Evolutionary conservation across 2,888 invertebrate genomes (phyloP).

Genomic region (Hirtodrosophila trivittata): DNA sequence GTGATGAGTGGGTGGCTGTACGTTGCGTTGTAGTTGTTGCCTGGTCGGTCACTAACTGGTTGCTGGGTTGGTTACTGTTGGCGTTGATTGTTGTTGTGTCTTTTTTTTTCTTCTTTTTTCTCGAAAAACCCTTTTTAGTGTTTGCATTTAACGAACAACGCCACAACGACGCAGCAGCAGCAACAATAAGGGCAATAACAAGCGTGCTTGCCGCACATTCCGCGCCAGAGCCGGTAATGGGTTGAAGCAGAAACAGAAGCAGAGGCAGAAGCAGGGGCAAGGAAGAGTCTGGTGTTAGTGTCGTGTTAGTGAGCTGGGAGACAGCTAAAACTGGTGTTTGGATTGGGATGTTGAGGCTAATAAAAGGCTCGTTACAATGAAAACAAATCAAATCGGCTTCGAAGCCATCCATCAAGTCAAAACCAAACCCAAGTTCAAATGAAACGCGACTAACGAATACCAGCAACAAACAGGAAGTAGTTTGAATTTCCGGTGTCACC

Average conservation of each 20-base stretch:
- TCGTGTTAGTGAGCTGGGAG: slow-evolving; percentile 26
- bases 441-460: slow-evolving; percentile 71
- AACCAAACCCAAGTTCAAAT: slow-evolving; percentile 64
- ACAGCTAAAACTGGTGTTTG: background rate
- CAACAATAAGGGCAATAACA: slow-evolving; percentile 67
- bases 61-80: slow-evolving; percentile 33
- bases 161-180: slow-evolving; percentile 58
- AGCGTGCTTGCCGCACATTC: slow-evolving; percentile 55
- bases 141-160: slow-evolving; percentile 76
- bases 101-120: slow-evolving; percentile 48
- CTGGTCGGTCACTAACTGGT: slow-evolving; percentile 48
- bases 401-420: slow-evolving; percentile 70
- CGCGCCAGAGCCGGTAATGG: slow-evolving; percentile 54
- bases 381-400: slow-evolving; percentile 74
- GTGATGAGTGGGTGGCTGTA: slow-evolving; percentile 22
- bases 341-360: slow-evolving; percentile 49
- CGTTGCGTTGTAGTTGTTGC: slow-evolving; percentile 26
- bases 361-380: slow-evolving; percentile 78
- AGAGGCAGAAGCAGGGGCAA: no score
- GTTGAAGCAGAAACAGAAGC: slow-evolving; percentile 17
- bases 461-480: slow-evolving; percentile 75
- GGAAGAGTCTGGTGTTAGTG: slow-evolving; percentile 22
- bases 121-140: slow-evolving; percentile 70
- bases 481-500: slow-evolving; percentile 80
- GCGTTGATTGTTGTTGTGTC: slow-evolving; percentile 42